Evolutionary conservation across 2,888 invertebrate genomes (phyloP).

Genomic region (Onchidella celtica): DNA sequence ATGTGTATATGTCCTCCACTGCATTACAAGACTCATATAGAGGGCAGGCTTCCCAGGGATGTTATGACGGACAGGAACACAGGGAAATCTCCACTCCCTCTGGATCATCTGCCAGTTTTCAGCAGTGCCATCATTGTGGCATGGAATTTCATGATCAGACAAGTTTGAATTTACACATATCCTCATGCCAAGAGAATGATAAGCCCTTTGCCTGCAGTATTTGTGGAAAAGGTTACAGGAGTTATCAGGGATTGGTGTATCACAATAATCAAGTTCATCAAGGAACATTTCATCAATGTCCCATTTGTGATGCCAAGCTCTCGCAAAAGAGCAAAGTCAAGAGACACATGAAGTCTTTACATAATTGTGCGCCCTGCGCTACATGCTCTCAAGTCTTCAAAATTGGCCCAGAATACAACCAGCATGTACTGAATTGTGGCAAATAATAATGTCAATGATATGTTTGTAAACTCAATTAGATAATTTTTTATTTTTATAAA

Average conservation of each 20-base stretch:
- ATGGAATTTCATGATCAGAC: neutral
- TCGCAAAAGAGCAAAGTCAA: conserved; percentile 4
- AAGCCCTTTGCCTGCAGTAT: conserved; percentile 11
- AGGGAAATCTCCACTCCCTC: no score
- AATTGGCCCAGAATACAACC: neutral
- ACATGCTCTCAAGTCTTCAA: neutral
- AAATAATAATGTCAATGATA: neutral
- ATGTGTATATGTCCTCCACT: neutral
- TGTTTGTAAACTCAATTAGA: neutral
- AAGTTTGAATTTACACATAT: neutral
- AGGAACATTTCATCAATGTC: neutral
- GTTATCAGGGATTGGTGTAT: neutral
- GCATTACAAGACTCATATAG: neutral
- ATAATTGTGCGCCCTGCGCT: neutral
- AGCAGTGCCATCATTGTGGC: neutral
- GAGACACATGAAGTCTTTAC: neutral
- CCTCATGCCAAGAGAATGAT: neutral
- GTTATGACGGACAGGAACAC: neutral
- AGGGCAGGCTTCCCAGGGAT: neutral
- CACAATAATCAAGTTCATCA: neutral
- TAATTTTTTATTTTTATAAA: no score
- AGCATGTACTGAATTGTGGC: conserved; percentile 12
- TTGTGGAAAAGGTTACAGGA: conserved; percentile 8
- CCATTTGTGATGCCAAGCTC: conserved; percentile 11
- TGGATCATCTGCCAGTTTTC: no score